Evolutionary conservation across 2,888 invertebrate genomes (phyloP).

Genomic region (Drepana falcataria): DNA sequence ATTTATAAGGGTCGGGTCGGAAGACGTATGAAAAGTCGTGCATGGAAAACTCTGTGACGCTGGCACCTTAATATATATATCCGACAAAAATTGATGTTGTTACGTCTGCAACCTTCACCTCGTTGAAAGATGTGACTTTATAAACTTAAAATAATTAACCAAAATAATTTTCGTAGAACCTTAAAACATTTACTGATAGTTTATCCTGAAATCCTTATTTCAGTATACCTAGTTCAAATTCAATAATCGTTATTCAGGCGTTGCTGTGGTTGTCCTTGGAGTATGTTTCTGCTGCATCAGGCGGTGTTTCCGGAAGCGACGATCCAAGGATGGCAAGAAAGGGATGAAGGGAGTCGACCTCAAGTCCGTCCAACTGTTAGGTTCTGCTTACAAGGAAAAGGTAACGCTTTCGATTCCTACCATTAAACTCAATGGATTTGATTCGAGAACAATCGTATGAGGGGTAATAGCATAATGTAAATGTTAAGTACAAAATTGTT

Average conservation of each 20-base stretch:
- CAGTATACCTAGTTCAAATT: conserved; percentile 1
- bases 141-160: too few relatives aligned
- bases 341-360: conserved; percentile 96
- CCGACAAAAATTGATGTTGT: too few relatives aligned
- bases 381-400: conserved; percentile 98
- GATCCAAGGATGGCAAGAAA: conserved; percentile 96
- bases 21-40: too few relatives aligned
- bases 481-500: conserved; percentile 1
- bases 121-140: too few relatives aligned
- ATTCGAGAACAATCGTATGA: neutral
- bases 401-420: conserved; percentile 78
- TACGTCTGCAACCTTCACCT: too few relatives aligned
- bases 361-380: conserved; percentile 96
- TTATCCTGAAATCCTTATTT: neutral
- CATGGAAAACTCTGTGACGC: too few relatives aligned
- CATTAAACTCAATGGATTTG: neutral
- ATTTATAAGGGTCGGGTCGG: too few relatives aligned
- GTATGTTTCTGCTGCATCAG: conserved; percentile 95
- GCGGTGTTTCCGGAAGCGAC: conserved; percentile 93
- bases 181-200: neutral
- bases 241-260: conserved; percentile 64
- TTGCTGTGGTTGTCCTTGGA: conserved; percentile 88
- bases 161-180: too few relatives aligned
- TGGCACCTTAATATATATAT: too few relatives aligned
- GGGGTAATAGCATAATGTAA: too few relatives aligned